Conservation (phyloP, 2,113 vertebrate genomes). For the Spermophilus dauricus region DNA sequence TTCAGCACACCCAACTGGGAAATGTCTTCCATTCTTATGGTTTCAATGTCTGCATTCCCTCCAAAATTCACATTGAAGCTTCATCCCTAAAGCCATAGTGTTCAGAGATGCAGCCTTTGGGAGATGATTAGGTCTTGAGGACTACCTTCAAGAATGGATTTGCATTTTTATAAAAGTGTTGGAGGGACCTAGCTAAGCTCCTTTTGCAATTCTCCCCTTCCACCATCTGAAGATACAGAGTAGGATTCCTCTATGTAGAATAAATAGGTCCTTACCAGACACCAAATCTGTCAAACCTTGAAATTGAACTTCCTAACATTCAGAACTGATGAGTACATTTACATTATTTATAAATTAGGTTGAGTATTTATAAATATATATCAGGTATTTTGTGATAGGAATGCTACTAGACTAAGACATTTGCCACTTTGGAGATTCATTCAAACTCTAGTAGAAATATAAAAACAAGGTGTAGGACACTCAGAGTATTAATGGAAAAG, state of each 20-base stretch:
- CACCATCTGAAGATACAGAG: neutral
- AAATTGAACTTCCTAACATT: neutral
- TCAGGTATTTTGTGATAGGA: neutral
- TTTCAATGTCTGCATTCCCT: neutral
- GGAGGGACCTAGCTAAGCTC: rapidly evolving
- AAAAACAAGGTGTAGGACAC: neutral
- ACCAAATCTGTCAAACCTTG: neutral
- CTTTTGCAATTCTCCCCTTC: too few relatives aligned
- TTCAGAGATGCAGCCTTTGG: neutral
- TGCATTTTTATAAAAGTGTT: neutral
- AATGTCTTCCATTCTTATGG: neutral
- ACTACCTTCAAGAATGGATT: neutral
- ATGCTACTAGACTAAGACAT: neutral
- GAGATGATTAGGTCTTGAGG: neutral
- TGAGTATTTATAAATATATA: neutral
- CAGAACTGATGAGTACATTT: neutral
- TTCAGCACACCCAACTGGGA: neutral
- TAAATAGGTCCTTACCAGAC: too few relatives aligned
- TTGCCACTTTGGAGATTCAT: neutral
- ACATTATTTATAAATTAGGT: neutral
- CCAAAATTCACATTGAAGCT: neutral
- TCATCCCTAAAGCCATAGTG: neutral
- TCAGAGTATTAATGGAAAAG: neutral
- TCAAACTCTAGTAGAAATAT: neutral
- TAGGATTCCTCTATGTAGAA: neutral